A percentile compares a stretch with the other conserved stretches of the same genome.
These are phyloP conservation scores for Dione vanillae DNA, from an alignment of 2,888 invertebrate genomes.

Conservation along the genomic window DNA sequence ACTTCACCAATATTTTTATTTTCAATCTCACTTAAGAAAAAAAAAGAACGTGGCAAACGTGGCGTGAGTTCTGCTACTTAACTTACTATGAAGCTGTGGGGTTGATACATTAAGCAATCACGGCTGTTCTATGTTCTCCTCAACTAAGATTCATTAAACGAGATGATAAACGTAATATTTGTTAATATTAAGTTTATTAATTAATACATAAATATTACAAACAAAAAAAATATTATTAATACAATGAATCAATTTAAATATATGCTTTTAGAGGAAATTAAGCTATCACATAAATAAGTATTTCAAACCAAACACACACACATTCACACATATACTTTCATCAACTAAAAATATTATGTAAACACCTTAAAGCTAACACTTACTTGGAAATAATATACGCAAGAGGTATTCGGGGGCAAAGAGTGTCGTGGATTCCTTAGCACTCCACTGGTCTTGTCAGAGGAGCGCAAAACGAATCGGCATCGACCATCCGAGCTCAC, in stretches of 20 bases:
- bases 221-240: not conserved
- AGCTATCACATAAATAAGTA: too few species aligned
- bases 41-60: too few species aligned
- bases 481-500: conserved; percentile 89
- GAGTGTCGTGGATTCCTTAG: conserved; percentile 91
- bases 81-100: too few species aligned
- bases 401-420: conserved; percentile 91
- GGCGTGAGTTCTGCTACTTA: too few species aligned
- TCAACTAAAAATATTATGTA: not conserved
- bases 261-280: not conserved
- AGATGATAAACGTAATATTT: not conserved
- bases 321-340: not conserved
- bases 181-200: too few species aligned
- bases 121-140: not conserved
- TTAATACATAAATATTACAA: not conserved
- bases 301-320: too few species aligned
- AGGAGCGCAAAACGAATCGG: conserved; percentile 90
- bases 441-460: conserved; percentile 89
- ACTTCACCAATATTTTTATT: too few species aligned
- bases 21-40: too few species aligned
- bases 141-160: too few species aligned
- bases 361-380: conserved; percentile 25
- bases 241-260: not conserved
- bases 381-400: conserved; percentile 90
- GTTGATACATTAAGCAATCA: too few species aligned